Evolutionary conservation across 2,113 vertebrate species (phyloP), one percentile per base, ranked within the genome.

Genomic region (Nothocercus julius): DNA sequence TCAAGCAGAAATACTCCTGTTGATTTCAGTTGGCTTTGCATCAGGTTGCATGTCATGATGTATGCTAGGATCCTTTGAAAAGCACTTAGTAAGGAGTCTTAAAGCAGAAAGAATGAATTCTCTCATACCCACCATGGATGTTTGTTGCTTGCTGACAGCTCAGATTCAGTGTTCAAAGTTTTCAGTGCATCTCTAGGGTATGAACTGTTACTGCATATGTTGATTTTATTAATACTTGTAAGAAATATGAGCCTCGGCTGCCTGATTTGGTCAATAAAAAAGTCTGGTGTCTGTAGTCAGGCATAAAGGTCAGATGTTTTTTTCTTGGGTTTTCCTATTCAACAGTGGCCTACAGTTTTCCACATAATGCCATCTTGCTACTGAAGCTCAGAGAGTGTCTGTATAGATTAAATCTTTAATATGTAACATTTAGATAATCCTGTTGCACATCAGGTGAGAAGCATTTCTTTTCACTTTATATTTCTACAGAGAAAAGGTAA

Each of bases 381-480:
- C 64, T 78, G 72, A 93, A 91, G 38, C 17, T 89, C 85, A 87
- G 77, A 85, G 34, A 30, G 36, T 73, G 28, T 92, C 54, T 92
- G n/a, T 84, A 87, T 22, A 94, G 53, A 78, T 13, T 69, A 80
- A 90, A 88, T 4, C 27, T 92, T 91, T 89, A 69, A 34, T 82
- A 67, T 18, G 36, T 84, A 73, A 87, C 9, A 73, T 87, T 96
- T 88, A 86, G 81, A 58, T 75, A 87, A 45, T 62, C 64, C 30
- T 85, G 34, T 82, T 93, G 90, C 86, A 92, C 70, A 75, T 85
- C 36, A 87, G 67, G 70, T 89, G 72, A 45, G 79, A 89, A 96
- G 63, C 59, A 94, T 49, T 95, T 91, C n/a, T 95, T 97, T 86
- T 93, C 62, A 58, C n/a, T 97, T 80, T 97, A 94, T 97, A 96